phyloP scores from a whole-genome alignment of 2,797 vertebrate genomes.

The Menidia menidia region DNA sequence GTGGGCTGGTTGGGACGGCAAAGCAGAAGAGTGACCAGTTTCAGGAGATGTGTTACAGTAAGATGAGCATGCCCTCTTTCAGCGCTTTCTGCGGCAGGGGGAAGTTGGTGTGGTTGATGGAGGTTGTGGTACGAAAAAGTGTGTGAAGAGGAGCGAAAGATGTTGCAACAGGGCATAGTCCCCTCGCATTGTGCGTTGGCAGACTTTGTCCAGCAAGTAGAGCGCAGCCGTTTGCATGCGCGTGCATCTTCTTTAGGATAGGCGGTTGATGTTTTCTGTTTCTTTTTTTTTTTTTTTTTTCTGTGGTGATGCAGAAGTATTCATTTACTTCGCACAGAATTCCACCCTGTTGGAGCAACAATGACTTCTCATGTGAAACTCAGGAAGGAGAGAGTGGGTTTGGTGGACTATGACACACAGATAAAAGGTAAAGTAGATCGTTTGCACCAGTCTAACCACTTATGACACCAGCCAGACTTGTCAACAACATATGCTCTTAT shows the following conservation, averaged over 20 bases:
- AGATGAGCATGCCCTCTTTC: constrained; percentile 55
- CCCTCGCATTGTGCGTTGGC: background rate
- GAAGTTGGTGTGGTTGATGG: constrained; percentile 31
- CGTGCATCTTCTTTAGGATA: background rate
- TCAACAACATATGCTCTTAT: background rate
- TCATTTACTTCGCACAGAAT: constrained; percentile 58
- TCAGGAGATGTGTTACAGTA: constrained; percentile 73
- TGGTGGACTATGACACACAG: constrained; percentile 87
- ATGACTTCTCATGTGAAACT: constrained; percentile 87
- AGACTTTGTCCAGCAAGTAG: constrained; percentile 12
- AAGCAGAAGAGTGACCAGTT: constrained; percentile 32
- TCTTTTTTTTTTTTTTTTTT: background rate
- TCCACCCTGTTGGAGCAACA: constrained; percentile 64
- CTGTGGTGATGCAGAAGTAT: background rate
- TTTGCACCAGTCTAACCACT: background rate
- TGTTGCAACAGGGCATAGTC: constrained; percentile 6
- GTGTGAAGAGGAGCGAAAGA: constrained; percentile 1
- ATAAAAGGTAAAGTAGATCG: constrained; percentile 85
- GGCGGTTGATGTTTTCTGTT: no score
- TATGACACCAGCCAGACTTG: no score
- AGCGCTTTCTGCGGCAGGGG: constrained; percentile 39
- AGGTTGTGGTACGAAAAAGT: constrained; percentile 12
- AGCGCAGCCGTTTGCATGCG: constrained; percentile 19
- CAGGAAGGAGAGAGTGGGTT: constrained; percentile 77
- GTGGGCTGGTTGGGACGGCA: constrained; percentile 42